Conservation (phyloP, 2,113 vertebrate genomes). For the Piliocolobus tephrosceles region DNA sequence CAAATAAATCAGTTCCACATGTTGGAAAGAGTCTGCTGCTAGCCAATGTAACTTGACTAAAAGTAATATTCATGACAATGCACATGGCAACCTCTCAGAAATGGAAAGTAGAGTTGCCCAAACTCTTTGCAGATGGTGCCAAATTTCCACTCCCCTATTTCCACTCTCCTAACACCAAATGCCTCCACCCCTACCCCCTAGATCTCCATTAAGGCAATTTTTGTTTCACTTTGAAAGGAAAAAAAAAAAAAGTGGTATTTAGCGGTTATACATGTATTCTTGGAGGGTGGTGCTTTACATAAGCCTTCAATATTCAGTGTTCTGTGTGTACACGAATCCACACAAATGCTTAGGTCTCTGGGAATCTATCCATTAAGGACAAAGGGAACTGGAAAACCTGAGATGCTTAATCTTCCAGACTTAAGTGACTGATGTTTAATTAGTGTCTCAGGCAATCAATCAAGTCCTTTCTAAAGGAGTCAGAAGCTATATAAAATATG, state of each 20-base stretch:
- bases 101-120: constrained; percentile 68
- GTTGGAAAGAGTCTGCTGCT: constrained; percentile 77
- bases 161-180: not conserved
- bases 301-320: not conserved
- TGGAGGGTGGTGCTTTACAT: not conserved
- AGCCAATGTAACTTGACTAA: constrained; percentile 78
- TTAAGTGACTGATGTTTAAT: not conserved
- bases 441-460: not conserved
- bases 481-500: not conserved
- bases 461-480: constrained; percentile 1
- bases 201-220: constrained; percentile 16
- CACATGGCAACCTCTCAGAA: constrained; percentile 66
- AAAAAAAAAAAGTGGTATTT: not conserved
- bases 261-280: not conserved
- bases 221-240: constrained; percentile 35
- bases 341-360: not conserved
- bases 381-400: not conserved
- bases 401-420: not conserved
- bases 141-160: constrained; percentile 44
- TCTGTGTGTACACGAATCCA: not conserved
- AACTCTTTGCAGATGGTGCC: constrained; percentile 81
- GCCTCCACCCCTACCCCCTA: not conserved
- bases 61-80: constrained; percentile 79
- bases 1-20: constrained; percentile 85
- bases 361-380: not conserved